Evolutionary conservation across 1,140 invertebrate genomes (phyloP).

Genomic region (Neodiprion fabricii): DNA sequence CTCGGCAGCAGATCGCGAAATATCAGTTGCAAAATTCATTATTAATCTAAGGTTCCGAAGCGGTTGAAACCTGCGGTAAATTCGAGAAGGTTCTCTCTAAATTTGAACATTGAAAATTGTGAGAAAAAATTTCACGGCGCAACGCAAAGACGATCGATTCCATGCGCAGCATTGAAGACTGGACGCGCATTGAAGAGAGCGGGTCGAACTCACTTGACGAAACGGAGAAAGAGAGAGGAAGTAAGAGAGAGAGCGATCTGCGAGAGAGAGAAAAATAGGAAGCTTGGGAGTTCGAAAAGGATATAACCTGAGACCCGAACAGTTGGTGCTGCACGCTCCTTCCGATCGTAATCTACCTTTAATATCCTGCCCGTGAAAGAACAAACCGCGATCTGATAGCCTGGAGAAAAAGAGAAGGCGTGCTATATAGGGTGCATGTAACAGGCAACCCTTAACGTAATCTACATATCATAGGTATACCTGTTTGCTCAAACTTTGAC

Average conservation of each 20-base stretch:
- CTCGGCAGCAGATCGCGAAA: no score
- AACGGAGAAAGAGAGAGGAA: background rate
- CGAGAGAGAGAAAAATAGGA: background rate
- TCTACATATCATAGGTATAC: no score
- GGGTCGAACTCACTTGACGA: background rate
- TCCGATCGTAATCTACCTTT: background rate
- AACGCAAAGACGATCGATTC: background rate
- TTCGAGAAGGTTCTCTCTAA: no score
- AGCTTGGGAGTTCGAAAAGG: background rate
- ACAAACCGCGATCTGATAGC: background rate
- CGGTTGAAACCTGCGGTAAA: no score
- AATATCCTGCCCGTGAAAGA: background rate
- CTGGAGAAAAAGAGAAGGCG: background rate
- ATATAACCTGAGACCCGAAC: background rate
- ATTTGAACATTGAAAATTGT: background rate
- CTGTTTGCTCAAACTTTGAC: no score
- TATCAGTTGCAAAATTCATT: no score
- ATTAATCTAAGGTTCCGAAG: no score
- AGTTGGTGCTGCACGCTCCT: no score
- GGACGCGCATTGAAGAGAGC: background rate
- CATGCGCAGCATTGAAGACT: no score
- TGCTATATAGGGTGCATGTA: no score
- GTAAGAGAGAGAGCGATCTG: background rate
- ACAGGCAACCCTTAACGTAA: no score
- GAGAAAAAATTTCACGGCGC: background rate